Evolutionary conservation across 2,888 invertebrate genomes (phyloP), one percentile per base, ranked within the genome.

Genomic region (Drosophila colorata): DNA sequence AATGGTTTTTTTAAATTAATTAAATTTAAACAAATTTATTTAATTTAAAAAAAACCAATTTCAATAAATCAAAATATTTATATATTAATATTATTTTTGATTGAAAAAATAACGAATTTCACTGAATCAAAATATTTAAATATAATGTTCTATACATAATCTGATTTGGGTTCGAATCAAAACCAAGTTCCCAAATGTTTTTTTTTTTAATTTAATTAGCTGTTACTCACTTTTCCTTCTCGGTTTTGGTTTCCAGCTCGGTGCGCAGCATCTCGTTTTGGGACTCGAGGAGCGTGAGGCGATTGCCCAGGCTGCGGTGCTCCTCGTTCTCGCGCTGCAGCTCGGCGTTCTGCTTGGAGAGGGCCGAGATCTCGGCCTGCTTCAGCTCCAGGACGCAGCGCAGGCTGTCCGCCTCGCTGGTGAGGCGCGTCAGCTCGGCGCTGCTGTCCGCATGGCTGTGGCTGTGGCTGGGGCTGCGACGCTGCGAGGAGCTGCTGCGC

Each of bases 371-470:
- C 93, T 98, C 98, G 23, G 95, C 95, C 90, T 97, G 97, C 88
- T 97, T 96, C 89, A 98, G 93, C 84, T 98, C 98, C 67, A 98
- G 93, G 3, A 98, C 98, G 37, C 96, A 95, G 73, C 97, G 95
- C 68, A 98, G 93, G 16, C 98, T 98, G 80, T 96, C 95, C 1
- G 96, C 95, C 92, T 97, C 96, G 67, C 95, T 95, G 81, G 95
- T 93, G 40, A 96, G 82, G 83, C 94, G 90, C 91, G 82, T 84
- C 11, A 91, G 44, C 37, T 91, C 85, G 0, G 74, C 74, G 33
- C 38, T 70, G 47, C 59, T 63, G 5, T 75, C 71, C n/a, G 49
- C 55, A 6, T 67, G 43, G 18, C 86, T 70, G 48, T 25, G 51
- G 60, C 65, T 61, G 48, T 25, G 51, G 60, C 65, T 61, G 13